A percentile compares a stretch with the other conserved stretches of the same genome.
phyloP scores from a whole-genome alignment of 2,888 invertebrate genomes.

The Torymus texanus region DNA sequence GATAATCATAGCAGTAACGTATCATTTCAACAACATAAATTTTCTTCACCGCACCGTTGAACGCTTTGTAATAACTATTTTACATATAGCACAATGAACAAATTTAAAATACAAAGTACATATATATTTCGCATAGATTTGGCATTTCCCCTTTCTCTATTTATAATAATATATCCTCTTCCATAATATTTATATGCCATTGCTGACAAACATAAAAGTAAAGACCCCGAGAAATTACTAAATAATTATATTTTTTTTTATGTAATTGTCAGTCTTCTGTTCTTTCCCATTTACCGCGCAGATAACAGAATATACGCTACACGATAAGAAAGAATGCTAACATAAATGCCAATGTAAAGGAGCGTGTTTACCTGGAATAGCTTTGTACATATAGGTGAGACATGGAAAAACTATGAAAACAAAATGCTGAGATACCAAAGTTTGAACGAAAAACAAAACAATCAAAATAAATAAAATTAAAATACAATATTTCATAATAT shows the following conservation, averaged over 20 bases:
- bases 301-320: conserved; percentile 5
- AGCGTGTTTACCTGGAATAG: conserved; percentile 25
- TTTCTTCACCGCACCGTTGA: conserved; percentile 52
- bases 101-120: conserved; percentile 56
- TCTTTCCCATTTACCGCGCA: conserved; percentile 53
- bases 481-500: not conserved
- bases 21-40: conserved; percentile 50
- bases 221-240: conserved; percentile 51
- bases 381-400: conserved; percentile 43
- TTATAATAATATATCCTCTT: conserved; percentile 42
- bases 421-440: conserved; percentile 43
- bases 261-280: conserved; percentile 67
- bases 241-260: conserved; percentile 55
- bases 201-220: conserved; percentile 40
- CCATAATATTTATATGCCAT: conserved; percentile 35
- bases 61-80: conserved; percentile 51
- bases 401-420: conserved; percentile 31
- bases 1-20: conserved; percentile 46
- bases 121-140: conserved; percentile 55
- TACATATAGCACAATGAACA: conserved; percentile 52
- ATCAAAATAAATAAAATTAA: conserved; percentile 13
- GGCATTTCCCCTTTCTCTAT: conserved; percentile 54
- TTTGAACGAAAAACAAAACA: conserved; percentile 16
- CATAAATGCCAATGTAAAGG: conserved; percentile 53
- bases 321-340: conserved; percentile 52